phyloP scores from a whole-genome alignment of 2,797 vertebrate species.

The Rhabdomys pumilio region DNA sequence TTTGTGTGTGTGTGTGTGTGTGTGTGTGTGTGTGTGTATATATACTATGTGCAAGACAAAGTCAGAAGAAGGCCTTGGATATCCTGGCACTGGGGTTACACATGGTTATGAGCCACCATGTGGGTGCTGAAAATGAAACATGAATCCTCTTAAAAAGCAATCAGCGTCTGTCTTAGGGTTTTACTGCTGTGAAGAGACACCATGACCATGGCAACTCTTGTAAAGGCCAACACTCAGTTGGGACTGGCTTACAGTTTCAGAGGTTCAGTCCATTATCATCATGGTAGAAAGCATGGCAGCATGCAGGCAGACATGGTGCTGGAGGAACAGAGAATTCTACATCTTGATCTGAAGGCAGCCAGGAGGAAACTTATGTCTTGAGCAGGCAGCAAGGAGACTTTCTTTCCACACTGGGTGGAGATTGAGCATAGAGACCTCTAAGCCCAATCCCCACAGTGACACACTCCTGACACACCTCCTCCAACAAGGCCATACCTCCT shows the following conservation, averaged over 20 bases:
- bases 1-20: background rate
- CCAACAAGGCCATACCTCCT: background rate
- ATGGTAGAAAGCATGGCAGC: background rate
- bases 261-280: background rate
- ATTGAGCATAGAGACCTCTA: background rate
- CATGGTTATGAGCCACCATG: background rate
- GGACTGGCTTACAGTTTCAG: background rate
- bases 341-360: background rate
- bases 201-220: background rate
- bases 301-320: background rate
- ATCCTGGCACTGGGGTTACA: background rate
- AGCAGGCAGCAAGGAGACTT: background rate
- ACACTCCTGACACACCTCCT: too few relatives aligned
- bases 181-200: background rate
- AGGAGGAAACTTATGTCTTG: background rate
- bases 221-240: background rate
- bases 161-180: background rate
- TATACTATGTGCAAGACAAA: too few relatives aligned
- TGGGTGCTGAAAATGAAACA: background rate
- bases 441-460: background rate
- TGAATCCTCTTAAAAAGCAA: background rate
- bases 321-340: background rate
- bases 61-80: background rate
- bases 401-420: background rate
- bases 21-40: background rate